A percentile compares a stretch with the other conserved stretches of the same genome.
Conservation (phyloP, 2,113 vertebrate species). For the Barbus barbus region DNA sequence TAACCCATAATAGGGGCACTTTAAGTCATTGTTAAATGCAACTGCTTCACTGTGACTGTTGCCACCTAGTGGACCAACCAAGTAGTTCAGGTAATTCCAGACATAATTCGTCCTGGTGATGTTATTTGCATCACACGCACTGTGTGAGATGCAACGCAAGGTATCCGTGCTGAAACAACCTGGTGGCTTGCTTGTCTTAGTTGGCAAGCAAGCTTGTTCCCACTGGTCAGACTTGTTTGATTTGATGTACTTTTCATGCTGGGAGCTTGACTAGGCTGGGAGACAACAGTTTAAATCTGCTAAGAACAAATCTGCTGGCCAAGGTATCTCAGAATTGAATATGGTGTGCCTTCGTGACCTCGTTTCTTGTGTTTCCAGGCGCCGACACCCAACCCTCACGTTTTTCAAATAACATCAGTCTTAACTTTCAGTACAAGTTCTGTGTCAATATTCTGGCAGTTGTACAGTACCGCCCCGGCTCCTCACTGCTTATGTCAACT, state of each 20-base stretch:
- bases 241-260: background rate
- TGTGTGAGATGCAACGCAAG: background rate
- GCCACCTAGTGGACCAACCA: background rate
- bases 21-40: background rate
- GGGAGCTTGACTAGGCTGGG: background rate
- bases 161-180: background rate
- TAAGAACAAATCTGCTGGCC: background rate
- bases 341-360: background rate
- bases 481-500: slow-evolving; percentile 46
- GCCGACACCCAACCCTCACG: background rate
- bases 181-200: background rate
- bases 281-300: background rate
- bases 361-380: slow-evolving; percentile 18
- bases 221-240: background rate
- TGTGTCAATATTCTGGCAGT: slow-evolving; percentile 42
- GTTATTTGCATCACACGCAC: background rate
- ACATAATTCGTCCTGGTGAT: background rate
- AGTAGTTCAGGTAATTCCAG: background rate
- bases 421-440: slow-evolving; percentile 19
- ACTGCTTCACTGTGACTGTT: background rate
- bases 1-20: too few species aligned
- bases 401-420: slow-evolving; percentile 25
- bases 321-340: background rate
- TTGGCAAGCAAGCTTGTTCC: background rate
- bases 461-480: slow-evolving; percentile 21